Evolutionary conservation across 2,797 vertebrate genomes (phyloP).

Genomic region (Aeoliscus strigatus): DNA sequence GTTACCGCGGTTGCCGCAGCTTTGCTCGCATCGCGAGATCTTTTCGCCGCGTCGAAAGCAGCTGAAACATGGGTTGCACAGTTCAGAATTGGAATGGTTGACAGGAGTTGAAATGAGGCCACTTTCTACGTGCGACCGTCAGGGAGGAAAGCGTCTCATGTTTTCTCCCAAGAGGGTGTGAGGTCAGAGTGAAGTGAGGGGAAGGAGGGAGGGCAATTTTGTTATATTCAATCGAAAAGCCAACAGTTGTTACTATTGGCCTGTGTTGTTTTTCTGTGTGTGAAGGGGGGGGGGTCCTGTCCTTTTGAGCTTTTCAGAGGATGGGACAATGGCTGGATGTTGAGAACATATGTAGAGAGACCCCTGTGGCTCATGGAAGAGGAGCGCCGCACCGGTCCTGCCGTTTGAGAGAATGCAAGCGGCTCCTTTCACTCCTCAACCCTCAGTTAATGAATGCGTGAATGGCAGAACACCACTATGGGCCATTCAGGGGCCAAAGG

Average conservation of each 20-base stretch:
- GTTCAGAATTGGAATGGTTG: conserved; percentile 20
- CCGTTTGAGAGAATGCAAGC: conserved; percentile 88
- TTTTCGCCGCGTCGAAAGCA: conserved; percentile 3
- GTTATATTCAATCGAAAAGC: conserved; percentile 93
- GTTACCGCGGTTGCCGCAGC: conserved; percentile 19
- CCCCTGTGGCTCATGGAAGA: conserved; percentile 91
- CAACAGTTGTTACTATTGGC: conserved; percentile 96
- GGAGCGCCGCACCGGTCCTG: conserved; percentile 87
- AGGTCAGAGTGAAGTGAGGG: conserved; percentile 51
- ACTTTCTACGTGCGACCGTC: conserved; percentile 32
- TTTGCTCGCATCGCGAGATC: conserved; percentile 26
- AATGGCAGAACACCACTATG: conserved; percentile 93
- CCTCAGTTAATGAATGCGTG: conserved; percentile 94
- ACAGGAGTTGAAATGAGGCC: conserved; percentile 35
- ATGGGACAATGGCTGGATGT: conserved; percentile 97
- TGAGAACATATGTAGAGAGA: conserved; percentile 99
- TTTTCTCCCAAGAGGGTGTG: conserved; percentile 79
- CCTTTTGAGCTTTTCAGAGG: conserved; percentile 96
- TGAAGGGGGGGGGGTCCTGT: conserved; percentile 54
- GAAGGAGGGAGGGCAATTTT: conserved; percentile 81
- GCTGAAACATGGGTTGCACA: conserved; percentile 7
- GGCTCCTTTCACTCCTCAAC: conserved; percentile 88
- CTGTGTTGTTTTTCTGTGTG: conserved; percentile 85
- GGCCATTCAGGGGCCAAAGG: conserved; percentile 95
- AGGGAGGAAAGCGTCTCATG: conserved; percentile 47